Percentiles rank a stretch among this genome's conserved stretches.
These are phyloP conservation scores for Amorpha juglandis DNA, from an alignment of 2,888 invertebrate genomes.

Conservation along the genomic window DNA sequence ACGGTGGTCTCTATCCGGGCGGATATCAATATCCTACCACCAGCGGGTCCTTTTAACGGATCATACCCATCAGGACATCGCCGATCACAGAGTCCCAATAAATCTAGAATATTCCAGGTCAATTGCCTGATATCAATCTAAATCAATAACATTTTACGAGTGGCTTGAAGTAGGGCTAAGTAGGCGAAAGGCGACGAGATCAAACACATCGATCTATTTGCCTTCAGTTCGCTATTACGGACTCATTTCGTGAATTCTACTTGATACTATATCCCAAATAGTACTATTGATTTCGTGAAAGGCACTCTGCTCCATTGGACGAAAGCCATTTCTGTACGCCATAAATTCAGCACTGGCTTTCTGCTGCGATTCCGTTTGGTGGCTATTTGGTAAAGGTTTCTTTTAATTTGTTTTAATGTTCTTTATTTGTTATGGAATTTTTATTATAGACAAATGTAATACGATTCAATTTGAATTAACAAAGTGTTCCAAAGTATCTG, in stretches of 20 bases:
- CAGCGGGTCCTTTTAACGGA: no score
- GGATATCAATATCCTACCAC: no score
- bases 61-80: no score
- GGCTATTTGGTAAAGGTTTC: background rate
- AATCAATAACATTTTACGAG: background rate
- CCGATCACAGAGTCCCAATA: background rate
- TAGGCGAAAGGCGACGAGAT: constrained; percentile 4
- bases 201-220: constrained; percentile 7
- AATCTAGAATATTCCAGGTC: background rate
- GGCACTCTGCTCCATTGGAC: constrained; percentile 8
- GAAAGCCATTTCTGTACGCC: constrained; percentile 19
- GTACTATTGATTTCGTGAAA: constrained; percentile 15
- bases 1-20: no score
- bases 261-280: constrained; percentile 15
- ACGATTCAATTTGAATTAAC: no score
- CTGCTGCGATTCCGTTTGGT: background rate
- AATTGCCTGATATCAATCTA: background rate
- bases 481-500: no score
- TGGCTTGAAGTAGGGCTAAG: background rate
- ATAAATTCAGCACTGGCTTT: constrained; percentile 12
- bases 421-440: background rate
- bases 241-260: constrained; percentile 10
- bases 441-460: background rate
- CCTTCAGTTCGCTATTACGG: background rate
- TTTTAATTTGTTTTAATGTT: constrained; percentile 3